These are phyloP conservation scores for Catharus minimus DNA, from an alignment of 2,113 vertebrate genomes.

Conservation along the genomic window DNA sequence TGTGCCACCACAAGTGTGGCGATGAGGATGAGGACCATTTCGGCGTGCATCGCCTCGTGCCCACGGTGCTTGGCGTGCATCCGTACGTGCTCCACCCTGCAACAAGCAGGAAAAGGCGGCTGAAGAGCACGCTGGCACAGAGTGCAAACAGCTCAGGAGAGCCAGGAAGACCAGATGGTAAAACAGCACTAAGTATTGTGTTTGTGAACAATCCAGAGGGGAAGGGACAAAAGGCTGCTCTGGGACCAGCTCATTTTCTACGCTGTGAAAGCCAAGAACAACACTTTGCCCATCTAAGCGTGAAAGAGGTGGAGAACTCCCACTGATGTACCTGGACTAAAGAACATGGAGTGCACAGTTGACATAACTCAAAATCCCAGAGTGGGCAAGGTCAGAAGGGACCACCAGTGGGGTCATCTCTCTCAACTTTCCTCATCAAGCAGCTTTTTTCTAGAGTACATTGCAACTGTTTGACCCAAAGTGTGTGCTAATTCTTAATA, in stretches of 20 bases:
- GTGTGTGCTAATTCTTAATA: rapidly evolving
- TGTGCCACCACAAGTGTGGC: slow-evolving; percentile 94
- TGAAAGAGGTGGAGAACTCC: not conserved
- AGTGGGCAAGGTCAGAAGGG: not conserved
- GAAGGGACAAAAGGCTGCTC: not conserved
- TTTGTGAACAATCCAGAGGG: not conserved
- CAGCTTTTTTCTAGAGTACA: not conserved
- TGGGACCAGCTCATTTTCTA: not conserved
- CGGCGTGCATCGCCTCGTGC: slow-evolving; percentile 98
- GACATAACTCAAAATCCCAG: not conserved
- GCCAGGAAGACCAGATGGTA: not conserved
- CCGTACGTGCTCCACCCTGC: slow-evolving; percentile 92
- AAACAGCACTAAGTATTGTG: rapidly evolving
- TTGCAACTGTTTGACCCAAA: not conserved
- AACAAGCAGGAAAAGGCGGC: not conserved
- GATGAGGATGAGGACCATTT: slow-evolving; percentile 98
- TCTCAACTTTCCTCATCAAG: not conserved
- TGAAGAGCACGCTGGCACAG: not conserved
- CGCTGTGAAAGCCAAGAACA: not conserved
- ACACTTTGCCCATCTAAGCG: rapidly evolving
- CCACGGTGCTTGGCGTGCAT: slow-evolving; percentile 98
- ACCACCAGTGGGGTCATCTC: not conserved
- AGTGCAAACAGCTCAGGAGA: not conserved
- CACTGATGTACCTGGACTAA: rapidly evolving
- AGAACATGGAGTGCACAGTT: rapidly evolving